phyloP scores from a whole-genome alignment of 2,113 vertebrate genomes.

The Oncorhynchus nerka region DNA sequence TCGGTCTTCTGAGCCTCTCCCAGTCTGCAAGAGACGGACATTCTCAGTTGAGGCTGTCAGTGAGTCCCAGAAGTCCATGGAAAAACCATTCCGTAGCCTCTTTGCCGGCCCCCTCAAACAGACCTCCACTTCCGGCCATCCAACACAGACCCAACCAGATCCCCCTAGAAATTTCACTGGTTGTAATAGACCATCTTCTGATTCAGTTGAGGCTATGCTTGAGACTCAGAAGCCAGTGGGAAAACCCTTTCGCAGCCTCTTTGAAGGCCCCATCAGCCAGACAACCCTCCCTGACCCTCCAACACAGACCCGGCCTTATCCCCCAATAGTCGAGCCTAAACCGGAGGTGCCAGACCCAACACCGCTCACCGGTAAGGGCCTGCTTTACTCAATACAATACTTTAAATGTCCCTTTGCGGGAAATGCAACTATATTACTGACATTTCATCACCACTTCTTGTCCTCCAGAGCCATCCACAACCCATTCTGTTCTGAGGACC shows the following conservation, averaged over 20 bases:
- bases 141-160: no score
- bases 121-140: not conserved
- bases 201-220: not conserved
- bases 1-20: not conserved
- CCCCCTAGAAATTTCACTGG: not conserved
- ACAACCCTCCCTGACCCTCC: not conserved
- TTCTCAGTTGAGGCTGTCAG: not conserved
- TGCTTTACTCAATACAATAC: not conserved
- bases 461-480: not conserved
- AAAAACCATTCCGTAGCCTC: not conserved
- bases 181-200: not conserved
- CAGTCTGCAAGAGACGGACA: not conserved
- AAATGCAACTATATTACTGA: no score
- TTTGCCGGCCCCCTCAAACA: not conserved
- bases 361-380: constrained; percentile 62
- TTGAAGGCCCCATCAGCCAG: accelerated
- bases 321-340: not conserved
- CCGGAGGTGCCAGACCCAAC: not conserved
- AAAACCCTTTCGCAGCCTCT: accelerated
- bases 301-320: no score
- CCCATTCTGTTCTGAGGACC: constrained; percentile 78
- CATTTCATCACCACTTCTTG: not conserved
- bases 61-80: not conserved
- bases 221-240: not conserved
- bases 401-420: not conserved